Conservation (phyloP, 2,113 vertebrate species). For the Cephalopholis sonnerati region DNA sequence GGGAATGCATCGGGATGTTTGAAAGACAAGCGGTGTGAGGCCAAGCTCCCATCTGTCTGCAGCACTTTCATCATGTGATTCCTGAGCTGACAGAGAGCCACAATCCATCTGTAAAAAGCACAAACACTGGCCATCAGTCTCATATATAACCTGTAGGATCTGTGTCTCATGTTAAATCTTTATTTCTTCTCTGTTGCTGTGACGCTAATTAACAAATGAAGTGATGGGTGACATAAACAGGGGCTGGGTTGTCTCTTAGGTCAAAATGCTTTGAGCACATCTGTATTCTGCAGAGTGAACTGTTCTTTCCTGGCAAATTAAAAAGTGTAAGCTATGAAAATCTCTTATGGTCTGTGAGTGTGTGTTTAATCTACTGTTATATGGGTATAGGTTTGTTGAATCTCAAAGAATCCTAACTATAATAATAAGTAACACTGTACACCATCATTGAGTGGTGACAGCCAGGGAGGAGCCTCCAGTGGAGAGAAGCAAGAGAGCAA, state of each 20-base stretch:
- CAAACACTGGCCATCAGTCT: background rate
- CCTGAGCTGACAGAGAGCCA: background rate
- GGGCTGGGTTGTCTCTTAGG: background rate
- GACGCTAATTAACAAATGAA: background rate
- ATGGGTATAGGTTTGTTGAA: too few relatives aligned
- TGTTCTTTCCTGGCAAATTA: too few relatives aligned
- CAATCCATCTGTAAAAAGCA: background rate
- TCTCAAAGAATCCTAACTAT: too few relatives aligned
- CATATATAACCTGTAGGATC: background rate
- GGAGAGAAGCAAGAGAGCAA: too few relatives aligned
- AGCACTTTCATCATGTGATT: background rate
- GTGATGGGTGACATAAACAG: background rate
- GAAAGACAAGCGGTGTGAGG: background rate
- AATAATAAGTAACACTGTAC: too few relatives aligned
- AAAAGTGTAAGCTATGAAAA: too few relatives aligned
- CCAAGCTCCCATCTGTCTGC: background rate
- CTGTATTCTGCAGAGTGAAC: background rate
- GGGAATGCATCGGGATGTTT: background rate
- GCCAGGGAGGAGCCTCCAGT: too few relatives aligned
- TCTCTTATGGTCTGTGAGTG: too few relatives aligned
- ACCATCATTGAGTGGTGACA: too few relatives aligned
- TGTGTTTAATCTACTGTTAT: too few relatives aligned
- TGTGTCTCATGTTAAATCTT: background rate
- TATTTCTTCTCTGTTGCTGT: background rate
- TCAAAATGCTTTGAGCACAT: background rate